Base-by-base conservation (phyloP, 2,888 invertebrate genomes). In the Lasioglossum morio region DNA sequence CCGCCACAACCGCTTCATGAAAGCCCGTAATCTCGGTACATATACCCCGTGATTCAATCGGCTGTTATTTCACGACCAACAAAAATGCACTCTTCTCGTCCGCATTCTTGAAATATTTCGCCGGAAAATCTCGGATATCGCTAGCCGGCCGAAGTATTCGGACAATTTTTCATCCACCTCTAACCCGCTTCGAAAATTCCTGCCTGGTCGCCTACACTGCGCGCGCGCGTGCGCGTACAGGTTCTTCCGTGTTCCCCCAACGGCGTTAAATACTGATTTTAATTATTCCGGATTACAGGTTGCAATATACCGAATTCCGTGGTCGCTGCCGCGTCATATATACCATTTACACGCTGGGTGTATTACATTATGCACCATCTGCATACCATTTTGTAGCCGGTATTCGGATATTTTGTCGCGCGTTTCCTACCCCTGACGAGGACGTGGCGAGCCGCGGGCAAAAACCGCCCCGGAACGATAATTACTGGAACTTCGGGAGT, bases 281-380 rank as follows among this genome's bases (percentile, higher is more conserved):
- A 87, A 87, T 87, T 82, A 85, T 75, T 72, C 77, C 63, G 77
- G 46, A 84, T 84, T 72, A 73, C 78, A 72, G 81, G 75, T 77
- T 66, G 82, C 79, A 77, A 82, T 85, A 72, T 69, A 66, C 81
- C 66, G 77, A 82, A 87, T 87, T 87, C 85, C 85, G 85, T 79
- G 85, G 87, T 82, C 66, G 60, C 77, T 19, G 19, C 77, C 43
- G 77, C 63, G 77, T 85, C 83, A 74, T 80, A 80, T 85, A 80
- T 77, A 83, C 77, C 86, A 81, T 84, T 66, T 80, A 81, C 78
- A 74, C 74, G 84, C 46, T 69, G 76, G 81, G 63, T 72, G 79
- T 77, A 77, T 87, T 87, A 87, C 87, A 87, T 87, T 87, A 87
- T 85, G 85, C 85, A 82, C 85, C 87, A 82, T 79, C 87, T 85